Evolutionary conservation across 1,140 invertebrate species (phyloP), one percentile per base, ranked within the genome.

Genomic region (Pseudomyrmex flavicornis): DNA sequence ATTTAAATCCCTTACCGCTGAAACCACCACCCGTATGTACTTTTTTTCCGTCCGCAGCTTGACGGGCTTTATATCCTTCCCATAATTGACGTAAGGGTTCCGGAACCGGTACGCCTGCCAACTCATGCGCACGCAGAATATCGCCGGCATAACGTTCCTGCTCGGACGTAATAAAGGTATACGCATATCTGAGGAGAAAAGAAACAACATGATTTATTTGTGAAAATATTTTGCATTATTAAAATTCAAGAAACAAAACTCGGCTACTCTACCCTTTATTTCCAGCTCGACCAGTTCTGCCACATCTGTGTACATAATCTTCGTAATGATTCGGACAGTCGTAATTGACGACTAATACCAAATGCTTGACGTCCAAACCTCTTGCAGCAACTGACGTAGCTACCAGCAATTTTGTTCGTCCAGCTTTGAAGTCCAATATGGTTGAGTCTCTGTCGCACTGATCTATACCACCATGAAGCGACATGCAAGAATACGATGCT

Each of bases 261-360:
- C 35, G 0, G 5, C 35, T 73, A 93, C n/a, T 13, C 79, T 83
- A 93, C 20, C 99, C 99, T 94, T 99, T 99, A 91, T 99, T 99
- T 3, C 99, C 99, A 35, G 99, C 99, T 65, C 99, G 95, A 1
- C 97, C 97, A 0, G 97, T 98, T 63, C 97, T 95, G 59, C 99
- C 99, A 94, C 98, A 99, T 90, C 99, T 94, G 93, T 99, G 99
- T 10, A 99, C 99, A 94, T 99, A 99, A 95, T 99, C 99, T 95
- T 99, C 99, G 93, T 99, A 99, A 94, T 99, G 99, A 95, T 99
- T 99, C 0, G 99, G 99, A 93, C 99, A 99, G 95, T 99, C 99
- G 94, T 99, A 99, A 94, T 99, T 99, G 0, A 99, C 97, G 1
- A 99, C 99, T 1, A 99, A 94, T 87, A 99, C 99, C 2, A 99